phyloP scores from a whole-genome alignment of 2,888 invertebrate species.

The Parascotia fuliginaria region DNA sequence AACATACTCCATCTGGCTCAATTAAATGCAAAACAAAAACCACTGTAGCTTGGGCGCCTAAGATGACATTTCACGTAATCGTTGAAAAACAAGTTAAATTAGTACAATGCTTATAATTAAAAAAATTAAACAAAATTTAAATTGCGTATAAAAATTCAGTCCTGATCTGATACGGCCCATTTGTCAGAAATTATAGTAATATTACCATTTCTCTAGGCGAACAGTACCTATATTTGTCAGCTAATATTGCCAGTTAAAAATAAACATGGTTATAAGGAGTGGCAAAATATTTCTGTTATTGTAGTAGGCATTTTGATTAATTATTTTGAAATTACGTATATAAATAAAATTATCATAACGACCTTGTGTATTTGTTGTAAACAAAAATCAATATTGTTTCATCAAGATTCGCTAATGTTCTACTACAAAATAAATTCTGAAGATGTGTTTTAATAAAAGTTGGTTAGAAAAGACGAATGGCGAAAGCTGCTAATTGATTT shows the following conservation, averaged over 20 bases:
- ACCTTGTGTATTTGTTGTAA: slow-evolving; percentile 3
- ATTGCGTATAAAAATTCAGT: neutral
- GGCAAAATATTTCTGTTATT: neutral
- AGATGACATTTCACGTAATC: too few relatives aligned
- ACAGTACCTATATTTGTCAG: too few relatives aligned
- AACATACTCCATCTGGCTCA: too few relatives aligned
- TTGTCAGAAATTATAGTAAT: neutral
- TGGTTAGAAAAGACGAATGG: slow-evolving; percentile 14
- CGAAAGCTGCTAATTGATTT: slow-evolving; percentile 36
- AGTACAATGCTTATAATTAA: too few relatives aligned
- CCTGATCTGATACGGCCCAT: neutral
- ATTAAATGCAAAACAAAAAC: too few relatives aligned
- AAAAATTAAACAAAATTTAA: too few relatives aligned
- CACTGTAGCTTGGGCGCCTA: too few relatives aligned
- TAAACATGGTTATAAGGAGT: neutral
- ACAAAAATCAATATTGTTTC: neutral
- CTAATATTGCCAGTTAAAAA: too few relatives aligned
- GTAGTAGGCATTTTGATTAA: neutral
- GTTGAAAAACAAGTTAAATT: too few relatives aligned
- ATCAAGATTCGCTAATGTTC: neutral
- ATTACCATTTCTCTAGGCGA: neutral
- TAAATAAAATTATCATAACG: neutral
- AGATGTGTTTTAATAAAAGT: slow-evolving; percentile 6
- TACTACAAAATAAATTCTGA: neutral
- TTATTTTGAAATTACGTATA: neutral